Evolutionary conservation across 2,113 vertebrate species (phyloP), one percentile per base, ranked within the genome.

Genomic region (Junco hyemalis): DNA sequence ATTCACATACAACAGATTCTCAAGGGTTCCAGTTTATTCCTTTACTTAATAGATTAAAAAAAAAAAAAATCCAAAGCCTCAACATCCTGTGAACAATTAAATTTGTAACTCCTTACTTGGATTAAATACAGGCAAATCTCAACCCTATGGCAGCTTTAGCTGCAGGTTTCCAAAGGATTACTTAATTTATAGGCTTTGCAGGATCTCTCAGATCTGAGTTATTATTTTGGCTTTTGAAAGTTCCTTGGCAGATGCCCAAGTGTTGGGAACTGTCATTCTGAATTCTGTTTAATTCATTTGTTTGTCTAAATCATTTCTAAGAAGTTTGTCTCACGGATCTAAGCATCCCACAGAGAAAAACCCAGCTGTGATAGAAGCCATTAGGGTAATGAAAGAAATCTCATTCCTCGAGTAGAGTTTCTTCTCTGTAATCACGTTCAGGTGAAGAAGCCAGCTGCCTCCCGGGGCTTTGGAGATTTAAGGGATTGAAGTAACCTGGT

Each of bases 221-320:
- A 93, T 95, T 96, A 88, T 93, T 96, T 92, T 92, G 87, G 72
- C 82, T 94, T 96, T 90, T 90, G 85, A 73, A 91, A 95, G 47
- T 45, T 97, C 81, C 81, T 94, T 96, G 96, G 93, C 92, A 1
- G 66, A 40, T 29, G 3, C n/a, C 85, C 94, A 94, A 64, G 50
- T 33, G 20, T 82, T 53, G 47, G 77, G 66, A 96, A 71, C 88
- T 90, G 86, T 91, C 84, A 83, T 47, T 95, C 50, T 54, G 63
- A 93, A 94, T 90, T 93, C 65, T 44, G 24, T 26, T 85, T 57
- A 92, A 95, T 95, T 92, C 74, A 61, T 87, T 80, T 77, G 61
- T 96, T 95, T 96, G 91, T 85, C 96, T 96, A 90, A 96, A 90
- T 93, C 1, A 31, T 93, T 91, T 88, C 85, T 92, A 53, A 81